These are phyloP conservation scores for Gari tellinella DNA, from an alignment of 2,888 invertebrate genomes.

Conservation along the genomic window DNA sequence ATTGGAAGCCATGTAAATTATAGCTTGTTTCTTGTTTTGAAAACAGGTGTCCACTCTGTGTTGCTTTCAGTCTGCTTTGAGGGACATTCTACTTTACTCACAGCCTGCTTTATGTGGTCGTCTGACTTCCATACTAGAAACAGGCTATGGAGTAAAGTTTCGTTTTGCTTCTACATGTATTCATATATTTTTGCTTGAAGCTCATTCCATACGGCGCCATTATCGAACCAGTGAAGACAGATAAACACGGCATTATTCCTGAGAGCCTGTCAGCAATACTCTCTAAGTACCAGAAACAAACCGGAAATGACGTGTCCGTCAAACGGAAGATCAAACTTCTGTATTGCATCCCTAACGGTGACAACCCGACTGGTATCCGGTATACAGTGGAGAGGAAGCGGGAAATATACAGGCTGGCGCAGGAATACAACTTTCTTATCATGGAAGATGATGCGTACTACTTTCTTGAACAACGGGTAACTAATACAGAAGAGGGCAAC, in stretches of 20 bases:
- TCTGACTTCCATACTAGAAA: too few species aligned
- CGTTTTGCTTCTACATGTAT: not conserved
- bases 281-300: constrained; percentile 71
- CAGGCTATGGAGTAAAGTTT: too few species aligned
- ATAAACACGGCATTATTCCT: constrained; percentile 89
- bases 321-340: constrained; percentile 78
- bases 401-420: constrained; percentile 90
- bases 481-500: not conserved
- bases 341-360: constrained; percentile 91
- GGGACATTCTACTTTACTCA: too few species aligned
- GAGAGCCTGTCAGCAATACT: constrained; percentile 87
- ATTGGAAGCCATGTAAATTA: too few species aligned
- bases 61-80: too few species aligned
- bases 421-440: constrained; percentile 91
- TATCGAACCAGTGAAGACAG: constrained; percentile 89
- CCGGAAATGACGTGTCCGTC: too few species aligned
- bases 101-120: too few species aligned
- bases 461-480: constrained; percentile 81
- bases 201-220: constrained; percentile 89
- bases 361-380: constrained; percentile 91
- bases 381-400: constrained; percentile 88
- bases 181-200: too few species aligned
- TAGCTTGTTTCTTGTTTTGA: too few species aligned
- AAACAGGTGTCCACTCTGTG: too few species aligned
- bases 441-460: constrained; percentile 94